Evolutionary conservation across 2,888 invertebrate species (phyloP), one percentile per base, ranked within the genome.

Genomic region (Rosalia funebris): DNA sequence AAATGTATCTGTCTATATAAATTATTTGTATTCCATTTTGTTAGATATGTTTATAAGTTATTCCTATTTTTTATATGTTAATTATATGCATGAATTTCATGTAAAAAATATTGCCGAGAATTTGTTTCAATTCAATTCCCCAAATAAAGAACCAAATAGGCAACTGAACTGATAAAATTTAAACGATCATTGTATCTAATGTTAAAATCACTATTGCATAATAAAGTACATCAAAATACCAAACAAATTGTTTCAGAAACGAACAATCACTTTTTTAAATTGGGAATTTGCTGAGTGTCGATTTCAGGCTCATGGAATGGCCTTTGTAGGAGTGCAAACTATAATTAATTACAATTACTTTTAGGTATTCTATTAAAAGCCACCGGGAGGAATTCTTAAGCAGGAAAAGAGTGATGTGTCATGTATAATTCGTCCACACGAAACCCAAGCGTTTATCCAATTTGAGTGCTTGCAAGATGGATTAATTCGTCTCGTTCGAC

Each of bases 41-140:
- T 71, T 68, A 58, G 60, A 54, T 60, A 60, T 42, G 68, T 67
- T 68, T 65, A 63, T 62, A 63, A 67, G 63, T 73, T 70, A 74
- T 71, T 75, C 71, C 71, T 73, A 70, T 68, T 71, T 70, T 71
- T 70, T 71, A 60, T 72, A 70, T 72, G 68, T 67, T 65, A 72
- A 70, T 70, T 67, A 57, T 71, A 63, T 72, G 72, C 74, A 75
- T 73, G 72, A 68, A 48, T 39, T 53, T 60, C 48, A 55, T 61
- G 56, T 55, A 48, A 59, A 60, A 55, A 52, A 50, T 39, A 50
- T 50, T 50, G 50, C 50, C 41, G 12, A 39, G 10, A 39, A 20
- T n/a, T 39, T 39, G 37, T 36, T 50, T 50, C 31, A 14, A 50
- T 50, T 50, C 25, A 11, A 12, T 12, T 14, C 12, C 39, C 39